Evolutionary conservation across 2,797 vertebrate species (phyloP).

Genomic region (Carapus acus): DNA sequence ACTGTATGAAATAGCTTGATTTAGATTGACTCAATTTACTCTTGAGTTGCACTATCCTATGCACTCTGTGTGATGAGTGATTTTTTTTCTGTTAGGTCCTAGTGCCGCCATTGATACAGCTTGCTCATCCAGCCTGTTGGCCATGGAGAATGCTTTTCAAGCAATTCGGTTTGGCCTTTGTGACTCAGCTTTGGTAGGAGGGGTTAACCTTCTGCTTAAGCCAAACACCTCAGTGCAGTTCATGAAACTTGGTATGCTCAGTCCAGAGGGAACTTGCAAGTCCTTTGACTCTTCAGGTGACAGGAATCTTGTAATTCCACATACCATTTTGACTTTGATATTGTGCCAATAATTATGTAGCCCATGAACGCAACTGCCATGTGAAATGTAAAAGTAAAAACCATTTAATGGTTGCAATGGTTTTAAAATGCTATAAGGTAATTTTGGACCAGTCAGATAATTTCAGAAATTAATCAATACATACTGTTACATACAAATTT

Average conservation of each 20-base stretch:
- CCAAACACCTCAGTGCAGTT: conserved; percentile 96
- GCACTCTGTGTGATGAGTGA: not conserved
- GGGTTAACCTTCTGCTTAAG: conserved; percentile 88
- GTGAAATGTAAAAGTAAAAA: too few species aligned
- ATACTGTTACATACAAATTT: too few species aligned
- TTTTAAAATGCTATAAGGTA: too few species aligned
- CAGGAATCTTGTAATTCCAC: not conserved
- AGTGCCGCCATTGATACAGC: conserved; percentile 91
- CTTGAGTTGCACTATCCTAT: too few species aligned
- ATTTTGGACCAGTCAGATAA: too few species aligned
- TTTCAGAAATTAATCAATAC: too few species aligned
- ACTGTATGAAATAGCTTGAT: too few species aligned
- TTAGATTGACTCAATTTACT: too few species aligned
- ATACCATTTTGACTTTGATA: too few species aligned
- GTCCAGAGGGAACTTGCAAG: conserved; percentile 86
- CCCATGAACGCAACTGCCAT: too few species aligned
- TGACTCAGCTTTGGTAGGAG: conserved; percentile 84
- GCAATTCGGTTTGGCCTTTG: conserved; percentile 81
- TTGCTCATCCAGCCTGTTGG: conserved; percentile 91
- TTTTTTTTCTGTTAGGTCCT: conserved; percentile 72
- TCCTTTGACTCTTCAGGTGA: conserved; percentile 86
- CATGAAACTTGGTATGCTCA: conserved; percentile 95
- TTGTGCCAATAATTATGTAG: too few species aligned
- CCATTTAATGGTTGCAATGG: too few species aligned
- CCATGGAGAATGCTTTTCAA: conserved; percentile 85